Percentiles rank a stretch among this genome's conserved stretches.
Conservation (phyloP, 2,797 vertebrate species). For the Psittacula echo region DNA sequence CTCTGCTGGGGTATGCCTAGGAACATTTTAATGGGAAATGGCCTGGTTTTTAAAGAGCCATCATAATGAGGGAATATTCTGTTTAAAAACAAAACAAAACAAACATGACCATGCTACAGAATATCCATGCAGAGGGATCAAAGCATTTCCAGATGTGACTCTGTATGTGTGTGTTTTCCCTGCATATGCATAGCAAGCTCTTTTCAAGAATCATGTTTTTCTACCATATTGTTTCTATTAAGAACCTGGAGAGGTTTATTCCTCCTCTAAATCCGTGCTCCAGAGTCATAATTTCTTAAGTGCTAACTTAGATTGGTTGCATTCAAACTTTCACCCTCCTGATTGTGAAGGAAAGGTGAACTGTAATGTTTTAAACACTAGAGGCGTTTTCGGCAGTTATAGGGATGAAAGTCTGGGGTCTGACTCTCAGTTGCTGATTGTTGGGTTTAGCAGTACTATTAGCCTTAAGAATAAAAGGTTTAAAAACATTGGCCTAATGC, state of each 20-base stretch:
- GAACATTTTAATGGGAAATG: background rate
- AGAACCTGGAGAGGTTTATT: background rate
- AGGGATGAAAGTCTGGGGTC: background rate
- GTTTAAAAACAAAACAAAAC: background rate
- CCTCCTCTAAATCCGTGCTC: background rate
- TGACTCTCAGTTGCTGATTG: background rate
- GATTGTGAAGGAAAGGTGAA: background rate
- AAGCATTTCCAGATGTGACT: background rate
- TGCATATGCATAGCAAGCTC: background rate
- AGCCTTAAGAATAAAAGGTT: background rate
- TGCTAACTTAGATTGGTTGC: background rate
- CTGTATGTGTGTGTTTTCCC: background rate
- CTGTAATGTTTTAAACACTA: background rate
- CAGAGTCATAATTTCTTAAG: background rate
- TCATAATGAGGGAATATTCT: background rate
- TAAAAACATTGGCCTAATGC: background rate
- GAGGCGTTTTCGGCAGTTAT: background rate
- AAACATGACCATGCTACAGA: fast-evolving
- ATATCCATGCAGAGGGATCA: background rate
- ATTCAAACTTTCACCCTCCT: background rate
- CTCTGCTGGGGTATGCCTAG: background rate
- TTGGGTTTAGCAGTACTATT: background rate
- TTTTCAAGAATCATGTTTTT: background rate
- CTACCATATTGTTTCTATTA: background rate
- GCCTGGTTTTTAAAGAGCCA: background rate